Base-by-base conservation (phyloP, 2,797 vertebrate species). In the Austrolebias charrua region DNA sequence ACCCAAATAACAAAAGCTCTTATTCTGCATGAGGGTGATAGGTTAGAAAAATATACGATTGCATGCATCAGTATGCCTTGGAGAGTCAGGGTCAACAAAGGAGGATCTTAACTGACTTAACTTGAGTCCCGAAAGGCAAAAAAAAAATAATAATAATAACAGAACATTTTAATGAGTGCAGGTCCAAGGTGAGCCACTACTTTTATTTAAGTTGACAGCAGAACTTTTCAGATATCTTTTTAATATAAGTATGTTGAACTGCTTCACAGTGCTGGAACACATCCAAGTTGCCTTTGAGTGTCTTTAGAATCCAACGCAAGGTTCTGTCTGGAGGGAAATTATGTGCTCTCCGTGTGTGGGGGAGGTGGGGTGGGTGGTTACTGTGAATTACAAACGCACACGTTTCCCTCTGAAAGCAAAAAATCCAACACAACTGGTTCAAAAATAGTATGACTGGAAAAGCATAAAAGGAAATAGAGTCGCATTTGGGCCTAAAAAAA, bases 111-210 rank as follows among this genome's bases (percentile, higher is more conserved):
- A 87, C 75, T 85, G 76, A 87, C 78, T 84, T 61, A 61, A 66
- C 64, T 79, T 28, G n/a, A 76, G 44, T 83, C 66, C 75, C 75
- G 43, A 66, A 42, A 75, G 75, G 76, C 76, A 62, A 69, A 44
- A 56, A 76, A 82, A 38, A 40, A 13, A 40, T 12, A 40, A 35
- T 2, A 35, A 79, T 74, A 40, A 40, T 11, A 40, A 20, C 68
- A 57, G 69, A 61, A 70, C 54, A 70, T 84, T 82, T 85, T 82
- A 85, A 85, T 83, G 82, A 86, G 75, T 61, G 51, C 46, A 69
- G 75, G 75, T 78, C 71, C 69, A 77, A 82, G 81, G 79, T 86
- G 80, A 86, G 62, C 11, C 19, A 43, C 54, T 69, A 56, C 77
- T 76, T 87, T 83, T 85, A 86, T 81, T 86, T 49, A 77, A 72